These are phyloP conservation scores for Drosophila niveifrons DNA, from an alignment of 2,888 invertebrate genomes.

Conservation along the genomic window DNA sequence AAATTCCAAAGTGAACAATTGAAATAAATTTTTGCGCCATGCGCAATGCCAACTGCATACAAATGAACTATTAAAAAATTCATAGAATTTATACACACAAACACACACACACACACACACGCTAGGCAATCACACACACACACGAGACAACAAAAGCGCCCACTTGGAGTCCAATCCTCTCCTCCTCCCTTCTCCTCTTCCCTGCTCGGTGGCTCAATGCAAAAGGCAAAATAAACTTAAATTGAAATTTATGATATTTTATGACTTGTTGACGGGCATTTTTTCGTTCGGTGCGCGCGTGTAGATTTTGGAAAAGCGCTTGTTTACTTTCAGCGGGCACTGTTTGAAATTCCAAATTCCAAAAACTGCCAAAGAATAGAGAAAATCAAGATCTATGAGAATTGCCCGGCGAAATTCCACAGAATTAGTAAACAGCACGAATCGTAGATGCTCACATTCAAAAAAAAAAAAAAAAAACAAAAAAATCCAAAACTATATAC, in stretches of 20 bases:
- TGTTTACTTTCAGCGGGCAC: conserved; percentile 69
- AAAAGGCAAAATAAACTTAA: conserved; percentile 78
- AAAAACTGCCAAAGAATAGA: conserved; percentile 50
- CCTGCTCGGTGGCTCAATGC: conserved; percentile 37
- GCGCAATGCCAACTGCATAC: conserved; percentile 78
- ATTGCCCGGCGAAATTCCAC: conserved; percentile 38
- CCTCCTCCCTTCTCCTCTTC: not conserved
- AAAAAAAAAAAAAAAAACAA: no score
- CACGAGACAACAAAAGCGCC: conserved; percentile 64
- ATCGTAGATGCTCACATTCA: not conserved
- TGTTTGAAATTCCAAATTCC: conserved; percentile 55
- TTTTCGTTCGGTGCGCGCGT: conserved; percentile 14
- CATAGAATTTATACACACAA: conserved; percentile 76
- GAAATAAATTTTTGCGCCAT: conserved; percentile 83
- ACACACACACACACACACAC: not conserved
- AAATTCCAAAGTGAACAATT: conserved; percentile 83
- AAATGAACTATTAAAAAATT: conserved; percentile 82
- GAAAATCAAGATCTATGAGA: conserved; percentile 36
- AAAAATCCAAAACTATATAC: not conserved
- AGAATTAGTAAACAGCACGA: not conserved
- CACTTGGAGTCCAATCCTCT: conserved; percentile 55
- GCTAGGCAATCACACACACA: conserved; percentile 16
- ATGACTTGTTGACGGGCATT: conserved; percentile 79
- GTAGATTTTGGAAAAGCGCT: conserved; percentile 46
- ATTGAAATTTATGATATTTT: conserved; percentile 81